Evolutionary conservation across 1,140 invertebrate genomes (phyloP).

Genomic region (Epicauta chinensis): DNA sequence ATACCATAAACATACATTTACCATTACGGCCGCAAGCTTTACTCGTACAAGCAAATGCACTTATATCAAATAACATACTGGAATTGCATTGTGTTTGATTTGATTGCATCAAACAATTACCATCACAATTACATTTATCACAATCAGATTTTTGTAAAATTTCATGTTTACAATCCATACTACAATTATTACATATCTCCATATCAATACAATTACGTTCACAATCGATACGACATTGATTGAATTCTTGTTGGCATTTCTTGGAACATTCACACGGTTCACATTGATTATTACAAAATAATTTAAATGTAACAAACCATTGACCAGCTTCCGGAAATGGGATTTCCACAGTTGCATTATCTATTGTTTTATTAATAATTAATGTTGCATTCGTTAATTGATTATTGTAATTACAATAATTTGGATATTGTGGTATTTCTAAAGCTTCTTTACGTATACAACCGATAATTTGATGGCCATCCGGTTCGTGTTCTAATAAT

Average conservation of each 20-base stretch:
- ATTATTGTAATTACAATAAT: constrained; percentile 50
- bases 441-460: constrained; percentile 52
- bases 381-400: constrained; percentile 46
- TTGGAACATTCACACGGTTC: constrained; percentile 41
- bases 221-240: constrained; percentile 33
- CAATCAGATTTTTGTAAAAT: constrained; percentile 35
- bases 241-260: constrained; percentile 24
- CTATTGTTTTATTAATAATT: constrained; percentile 48
- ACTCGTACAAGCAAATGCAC: constrained; percentile 60
- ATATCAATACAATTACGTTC: constrained; percentile 19
- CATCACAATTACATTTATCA: constrained; percentile 41
- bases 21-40: constrained; percentile 59
- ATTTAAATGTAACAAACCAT: constrained; percentile 64
- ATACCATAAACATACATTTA: constrained; percentile 64
- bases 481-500: constrained; percentile 33
- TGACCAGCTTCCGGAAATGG: constrained; percentile 71
- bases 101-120: constrained; percentile 33
- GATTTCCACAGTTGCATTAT: constrained; percentile 50
- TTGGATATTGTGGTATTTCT: constrained; percentile 49
- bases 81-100: constrained; percentile 44
- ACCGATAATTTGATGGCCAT: constrained; percentile 49
- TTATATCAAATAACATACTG: constrained; percentile 54
- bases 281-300: constrained; percentile 54
- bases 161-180: constrained; percentile 37
- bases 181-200: constrained; percentile 32